Conservation (phyloP, 2,113 vertebrate genomes). For the Dromaius novaehollandiae region DNA sequence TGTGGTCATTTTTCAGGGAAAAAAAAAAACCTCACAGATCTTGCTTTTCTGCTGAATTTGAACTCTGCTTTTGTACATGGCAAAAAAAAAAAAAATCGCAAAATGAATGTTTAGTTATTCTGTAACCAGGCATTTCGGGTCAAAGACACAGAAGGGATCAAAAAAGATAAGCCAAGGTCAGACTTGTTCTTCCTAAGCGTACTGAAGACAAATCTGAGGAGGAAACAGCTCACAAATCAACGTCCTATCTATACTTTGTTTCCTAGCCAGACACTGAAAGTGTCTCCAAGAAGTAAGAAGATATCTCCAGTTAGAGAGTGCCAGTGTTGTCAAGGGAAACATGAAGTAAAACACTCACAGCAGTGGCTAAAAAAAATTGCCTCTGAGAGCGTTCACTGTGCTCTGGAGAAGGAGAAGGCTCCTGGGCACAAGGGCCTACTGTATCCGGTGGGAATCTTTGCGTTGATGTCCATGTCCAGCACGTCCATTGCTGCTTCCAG, state of each 20-base stretch:
- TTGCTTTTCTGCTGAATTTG: conserved; percentile 30
- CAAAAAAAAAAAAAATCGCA: neutral
- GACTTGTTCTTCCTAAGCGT: conserved; percentile 10
- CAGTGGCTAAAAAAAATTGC: neutral
- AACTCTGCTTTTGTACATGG: conserved; percentile 56
- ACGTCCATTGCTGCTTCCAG: neutral
- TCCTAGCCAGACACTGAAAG: neutral
- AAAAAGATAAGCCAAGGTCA: conserved; percentile 63
- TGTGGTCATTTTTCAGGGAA: neutral
- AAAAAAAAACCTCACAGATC: neutral
- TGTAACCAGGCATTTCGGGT: conserved; percentile 76
- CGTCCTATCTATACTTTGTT: neutral
- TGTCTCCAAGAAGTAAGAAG: conserved; percentile 28
- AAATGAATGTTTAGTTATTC: conserved; percentile 68
- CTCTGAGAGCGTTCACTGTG: fast-evolving
- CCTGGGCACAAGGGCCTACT: neutral
- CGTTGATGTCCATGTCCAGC: neutral
- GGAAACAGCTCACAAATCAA: conserved; percentile 20
- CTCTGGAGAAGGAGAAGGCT: neutral
- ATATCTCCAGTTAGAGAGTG: neutral
- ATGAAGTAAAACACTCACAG: neutral
- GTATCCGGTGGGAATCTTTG: neutral
- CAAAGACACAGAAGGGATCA: conserved; percentile 71
- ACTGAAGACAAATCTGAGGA: neutral
- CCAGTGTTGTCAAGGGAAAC: conserved; percentile 9